A percentile compares a stretch with the other conserved stretches of the same genome.
Conservation (phyloP, 2,797 vertebrate genomes). For the Oreortyx pictus region DNA sequence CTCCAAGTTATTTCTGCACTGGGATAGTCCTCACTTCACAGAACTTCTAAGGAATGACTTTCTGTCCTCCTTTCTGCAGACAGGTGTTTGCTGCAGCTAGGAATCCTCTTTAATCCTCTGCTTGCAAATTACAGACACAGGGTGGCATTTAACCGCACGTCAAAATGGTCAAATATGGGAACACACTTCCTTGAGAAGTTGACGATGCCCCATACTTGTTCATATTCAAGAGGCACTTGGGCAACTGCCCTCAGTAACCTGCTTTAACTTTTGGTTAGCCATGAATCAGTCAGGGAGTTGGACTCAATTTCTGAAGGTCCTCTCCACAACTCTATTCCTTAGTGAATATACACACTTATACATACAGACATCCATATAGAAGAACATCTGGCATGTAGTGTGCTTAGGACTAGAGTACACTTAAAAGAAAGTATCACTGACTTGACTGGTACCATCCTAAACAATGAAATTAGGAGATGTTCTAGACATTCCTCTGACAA, state of each 20-base stretch:
- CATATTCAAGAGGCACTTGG: not conserved
- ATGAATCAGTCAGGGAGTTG: not conserved
- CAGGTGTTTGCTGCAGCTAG: not conserved
- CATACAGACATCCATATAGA: not conserved
- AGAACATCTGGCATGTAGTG: not conserved
- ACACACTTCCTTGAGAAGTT: not conserved
- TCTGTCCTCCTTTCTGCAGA: not conserved
- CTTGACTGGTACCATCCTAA: not conserved
- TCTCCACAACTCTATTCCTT: not conserved
- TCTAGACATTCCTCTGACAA: not conserved
- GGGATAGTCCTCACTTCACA: not conserved
- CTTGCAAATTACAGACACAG: not conserved
- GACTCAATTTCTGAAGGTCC: not conserved
- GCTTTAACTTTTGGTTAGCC: no score
- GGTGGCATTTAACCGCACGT: not conserved
- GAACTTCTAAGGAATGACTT: not conserved
- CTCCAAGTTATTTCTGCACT: not conserved
- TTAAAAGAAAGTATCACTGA: not conserved
- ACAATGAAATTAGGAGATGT: not conserved
- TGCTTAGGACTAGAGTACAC: not conserved
- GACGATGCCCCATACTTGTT: no score
- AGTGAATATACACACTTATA: not conserved
- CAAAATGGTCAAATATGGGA: not conserved
- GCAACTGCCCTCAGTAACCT: not conserved
- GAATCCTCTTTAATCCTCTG: not conserved